Evolutionary conservation across 2,888 invertebrate species (phyloP), one percentile per base, ranked within the genome.

Genomic region (Litoditis marina): DNA sequence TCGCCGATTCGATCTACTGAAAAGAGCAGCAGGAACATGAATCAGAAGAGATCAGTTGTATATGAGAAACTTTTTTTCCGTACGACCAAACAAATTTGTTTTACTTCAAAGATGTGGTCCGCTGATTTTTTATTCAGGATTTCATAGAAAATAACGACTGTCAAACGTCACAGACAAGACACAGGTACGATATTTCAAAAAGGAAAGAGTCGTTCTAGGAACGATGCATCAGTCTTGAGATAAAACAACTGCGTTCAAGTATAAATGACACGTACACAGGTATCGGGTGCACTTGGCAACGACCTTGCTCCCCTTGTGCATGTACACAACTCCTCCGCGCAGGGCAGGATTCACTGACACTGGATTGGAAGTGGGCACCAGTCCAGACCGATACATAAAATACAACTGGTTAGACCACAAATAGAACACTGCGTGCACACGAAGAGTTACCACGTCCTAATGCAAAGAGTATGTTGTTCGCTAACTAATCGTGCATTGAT

Each of bases 211-310:
- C 13, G 13, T 46, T 7, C 46, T 46, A 5, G 19, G 22, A n/a
- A n/a, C n/a, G n/a, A n/a, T n/a, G n/a, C n/a, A n/a, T 51, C 11
- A 27, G 16, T 55, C 8, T 57, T 25, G 11, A 54, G 39, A 32
- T 19, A n/a, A 1, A 39, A 5, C 6, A 25, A 16, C 4, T 49
- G 42, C 32, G 11, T 50, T 53, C 11, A n/a, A n/a, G n/a, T n/a
- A n/a, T n/a, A n/a, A n/a, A n/a, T n/a, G n/a, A 57, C 58, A 78
- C 85, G 83, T 82, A 88, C 89, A 87, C 46, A 89, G 82, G 83
- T 84, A 90, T 55, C 88, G 88, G 11, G 89, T 90, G 59, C 89
- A 88, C 78, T 87, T 87, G 6, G 88, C 89, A 8, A 89, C 89
- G 1, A 68, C 88, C 63, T 87, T 87, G 1, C 89, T 88, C 11